Percentiles rank a stretch among this genome's conserved stretches.
These are phyloP conservation scores for Lordiphosa clarofinis DNA, from an alignment of 1,140 invertebrate genomes.

Conservation along the genomic window DNA sequence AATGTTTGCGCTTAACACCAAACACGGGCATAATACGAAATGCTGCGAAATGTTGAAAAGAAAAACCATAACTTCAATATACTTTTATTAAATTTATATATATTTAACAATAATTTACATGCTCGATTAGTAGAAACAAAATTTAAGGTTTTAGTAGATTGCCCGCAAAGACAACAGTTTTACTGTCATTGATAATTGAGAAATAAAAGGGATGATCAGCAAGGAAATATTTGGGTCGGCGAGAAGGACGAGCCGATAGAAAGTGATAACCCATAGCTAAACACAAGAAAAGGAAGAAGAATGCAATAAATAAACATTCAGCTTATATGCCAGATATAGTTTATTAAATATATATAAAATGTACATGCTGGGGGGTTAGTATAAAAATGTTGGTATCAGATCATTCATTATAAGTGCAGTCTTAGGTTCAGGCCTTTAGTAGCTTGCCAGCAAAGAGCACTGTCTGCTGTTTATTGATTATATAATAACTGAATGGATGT, in stretches of 20 bases:
- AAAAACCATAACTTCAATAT: neutral
- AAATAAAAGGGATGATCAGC: conserved; percentile 5
- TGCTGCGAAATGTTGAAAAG: conserved; percentile 28
- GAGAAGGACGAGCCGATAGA: too few species aligned
- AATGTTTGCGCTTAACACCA: too few species aligned
- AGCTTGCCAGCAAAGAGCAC: conserved; percentile 40
- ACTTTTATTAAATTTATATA: conserved; percentile 1
- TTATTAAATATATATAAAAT: neutral
- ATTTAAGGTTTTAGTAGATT: neutral
- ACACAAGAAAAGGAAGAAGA: neutral
- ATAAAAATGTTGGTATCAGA: conserved; percentile 24
- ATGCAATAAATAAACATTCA: conserved; percentile 1
- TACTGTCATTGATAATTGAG: neutral
- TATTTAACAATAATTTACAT: conserved; percentile 5
- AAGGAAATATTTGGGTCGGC: neutral
- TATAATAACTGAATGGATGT: conserved; percentile 50
- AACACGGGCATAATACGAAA: conserved; percentile 60
- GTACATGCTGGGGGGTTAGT: conserved; percentile 46
- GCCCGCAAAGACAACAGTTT: conserved; percentile 1
- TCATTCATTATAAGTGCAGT: conserved; percentile 13
- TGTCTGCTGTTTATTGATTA: conserved; percentile 13
- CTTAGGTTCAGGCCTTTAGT: conserved; percentile 15
- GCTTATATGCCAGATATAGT: too few species aligned
- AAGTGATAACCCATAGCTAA: neutral
- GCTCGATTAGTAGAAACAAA: neutral